A percentile compares a stretch with the other conserved stretches of the same genome.
These are phyloP conservation scores for Vanessa tameamea DNA, from an alignment of 1,140 invertebrate genomes.

Conservation along the genomic window DNA sequence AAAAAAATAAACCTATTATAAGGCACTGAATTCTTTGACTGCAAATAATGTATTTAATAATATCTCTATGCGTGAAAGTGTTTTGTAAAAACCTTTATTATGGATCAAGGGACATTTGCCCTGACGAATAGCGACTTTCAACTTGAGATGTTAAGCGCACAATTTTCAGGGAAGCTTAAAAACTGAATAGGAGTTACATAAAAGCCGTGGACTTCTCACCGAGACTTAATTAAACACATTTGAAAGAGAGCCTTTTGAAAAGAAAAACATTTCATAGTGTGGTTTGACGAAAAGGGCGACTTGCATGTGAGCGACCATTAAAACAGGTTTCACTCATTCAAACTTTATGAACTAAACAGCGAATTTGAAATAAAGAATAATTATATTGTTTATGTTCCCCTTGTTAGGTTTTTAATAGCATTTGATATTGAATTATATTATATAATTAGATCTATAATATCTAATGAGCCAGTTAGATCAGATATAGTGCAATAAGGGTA, in stretches of 20 bases:
- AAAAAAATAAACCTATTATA: too few species aligned
- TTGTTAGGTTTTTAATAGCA: too few species aligned
- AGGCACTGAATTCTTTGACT: too few species aligned
- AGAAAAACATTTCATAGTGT: conserved; percentile 18
- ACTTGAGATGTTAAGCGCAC: conserved; percentile 19
- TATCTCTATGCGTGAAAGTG: neutral
- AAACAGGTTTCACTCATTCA: conserved; percentile 1
- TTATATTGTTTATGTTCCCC: too few species aligned
- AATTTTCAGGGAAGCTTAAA: conserved; percentile 13
- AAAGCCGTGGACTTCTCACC: conserved; percentile 18
- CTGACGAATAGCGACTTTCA: conserved; percentile 7
- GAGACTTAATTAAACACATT: conserved; percentile 24
- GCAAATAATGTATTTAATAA: too few species aligned
- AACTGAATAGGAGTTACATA: conserved; percentile 7
- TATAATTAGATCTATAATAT: too few species aligned
- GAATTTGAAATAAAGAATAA: neutral
- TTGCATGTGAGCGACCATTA: conserved; percentile 1
- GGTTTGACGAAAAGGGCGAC: neutral
- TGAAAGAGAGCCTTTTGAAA: conserved; percentile 20
- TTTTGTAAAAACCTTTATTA: neutral
- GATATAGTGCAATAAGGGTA: too few species aligned
- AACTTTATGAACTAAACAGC: neutral
- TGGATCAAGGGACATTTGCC: neutral
- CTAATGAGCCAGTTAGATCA: too few species aligned
- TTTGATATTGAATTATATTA: too few species aligned